Conservation (phyloP, 2,888 invertebrate genomes). For the Phortica magna region DNA sequence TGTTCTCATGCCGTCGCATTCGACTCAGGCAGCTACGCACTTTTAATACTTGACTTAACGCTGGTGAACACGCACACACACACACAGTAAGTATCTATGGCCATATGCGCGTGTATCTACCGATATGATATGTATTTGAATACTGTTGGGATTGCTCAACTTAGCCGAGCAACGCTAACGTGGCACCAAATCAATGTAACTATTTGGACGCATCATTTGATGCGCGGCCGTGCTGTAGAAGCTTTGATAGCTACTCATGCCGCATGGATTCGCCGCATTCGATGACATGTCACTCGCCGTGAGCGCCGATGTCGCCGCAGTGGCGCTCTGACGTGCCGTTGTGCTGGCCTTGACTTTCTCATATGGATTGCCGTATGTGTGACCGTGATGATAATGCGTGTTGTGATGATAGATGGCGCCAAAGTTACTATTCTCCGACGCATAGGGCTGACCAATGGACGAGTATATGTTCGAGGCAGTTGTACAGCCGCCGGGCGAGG, state of each 20-base stretch:
- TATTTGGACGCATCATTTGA: conserved; percentile 76
- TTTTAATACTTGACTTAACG: too few relatives aligned
- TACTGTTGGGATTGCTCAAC: conserved; percentile 8
- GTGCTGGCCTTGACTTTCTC: conserved; percentile 76
- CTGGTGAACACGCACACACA: background rate
- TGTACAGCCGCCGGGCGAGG: conserved; percentile 58
- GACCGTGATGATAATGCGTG: conserved; percentile 57
- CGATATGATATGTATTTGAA: background rate
- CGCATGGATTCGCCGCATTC: conserved; percentile 61
- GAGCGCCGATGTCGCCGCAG: conserved; percentile 40
- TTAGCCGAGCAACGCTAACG: conserved; percentile 58
- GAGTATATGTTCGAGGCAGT: conserved; percentile 68
- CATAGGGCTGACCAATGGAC: conserved; percentile 75
- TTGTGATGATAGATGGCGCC: conserved; percentile 78
- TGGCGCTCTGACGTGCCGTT: conserved; percentile 14
- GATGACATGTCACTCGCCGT: background rate
- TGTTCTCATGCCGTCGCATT: too few relatives aligned
- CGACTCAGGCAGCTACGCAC: too few relatives aligned
- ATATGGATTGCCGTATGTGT: conserved; percentile 75
- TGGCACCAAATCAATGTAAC: conserved; percentile 77
- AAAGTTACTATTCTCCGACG: conserved; percentile 75
- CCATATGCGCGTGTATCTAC: background rate
- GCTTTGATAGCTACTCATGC: conserved; percentile 75
- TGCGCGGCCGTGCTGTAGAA: conserved; percentile 72
- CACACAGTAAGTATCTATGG: background rate